Conservation (phyloP, 2,113 vertebrate genomes). For the Lontra canadensis region DNA sequence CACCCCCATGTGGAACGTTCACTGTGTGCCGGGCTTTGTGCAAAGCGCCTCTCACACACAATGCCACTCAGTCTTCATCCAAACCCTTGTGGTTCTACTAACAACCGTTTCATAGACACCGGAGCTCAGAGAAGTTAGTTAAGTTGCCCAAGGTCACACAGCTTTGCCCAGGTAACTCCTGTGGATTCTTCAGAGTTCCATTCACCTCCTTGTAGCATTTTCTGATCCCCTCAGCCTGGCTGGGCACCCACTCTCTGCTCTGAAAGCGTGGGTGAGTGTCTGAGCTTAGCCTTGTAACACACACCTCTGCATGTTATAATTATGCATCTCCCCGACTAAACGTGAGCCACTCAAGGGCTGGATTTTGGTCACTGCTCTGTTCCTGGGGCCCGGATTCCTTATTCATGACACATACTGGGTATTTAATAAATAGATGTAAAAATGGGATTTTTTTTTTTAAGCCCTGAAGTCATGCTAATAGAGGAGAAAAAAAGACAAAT, state of each 20-base stretch:
- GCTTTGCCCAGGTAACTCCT: neutral
- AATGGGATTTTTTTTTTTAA: neutral
- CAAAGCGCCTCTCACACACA: neutral
- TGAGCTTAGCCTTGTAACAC: neutral
- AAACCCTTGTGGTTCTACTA: neutral
- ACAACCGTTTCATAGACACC: neutral
- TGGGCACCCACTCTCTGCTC: neutral
- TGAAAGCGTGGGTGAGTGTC: neutral
- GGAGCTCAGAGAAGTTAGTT: neutral
- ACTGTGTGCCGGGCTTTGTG: neutral
- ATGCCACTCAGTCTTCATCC: neutral
- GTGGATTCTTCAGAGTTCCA: neutral
- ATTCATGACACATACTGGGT: neutral
- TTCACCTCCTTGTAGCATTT: neutral
- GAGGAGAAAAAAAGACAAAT: neutral
- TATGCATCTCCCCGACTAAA: no score
- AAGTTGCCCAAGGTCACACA: neutral
- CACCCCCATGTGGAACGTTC: fast-evolving
- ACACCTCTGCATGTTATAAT: neutral
- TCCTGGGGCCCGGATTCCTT: neutral
- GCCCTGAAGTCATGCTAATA: neutral
- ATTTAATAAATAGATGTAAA: neutral
- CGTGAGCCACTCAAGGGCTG: neutral
- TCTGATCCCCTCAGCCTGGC: neutral
- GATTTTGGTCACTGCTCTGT: neutral